Evolutionary conservation across 2,888 invertebrate species (phyloP), one percentile per base, ranked within the genome.

Genomic region (Tetragonisca angustula): DNA sequence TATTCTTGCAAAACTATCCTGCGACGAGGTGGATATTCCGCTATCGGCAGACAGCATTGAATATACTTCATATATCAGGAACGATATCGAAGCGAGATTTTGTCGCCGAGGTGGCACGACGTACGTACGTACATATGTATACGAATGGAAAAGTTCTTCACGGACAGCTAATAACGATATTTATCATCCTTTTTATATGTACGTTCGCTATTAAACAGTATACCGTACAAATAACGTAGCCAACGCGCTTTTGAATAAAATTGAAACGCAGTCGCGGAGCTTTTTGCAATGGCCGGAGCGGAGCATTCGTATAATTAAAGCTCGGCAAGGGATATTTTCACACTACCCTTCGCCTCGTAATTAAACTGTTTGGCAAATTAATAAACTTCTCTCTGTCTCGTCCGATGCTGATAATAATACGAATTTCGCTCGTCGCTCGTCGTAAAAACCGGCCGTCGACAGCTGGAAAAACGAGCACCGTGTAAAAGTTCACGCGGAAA

Each of bases 311-410:
- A 68, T 71, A 84, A 78, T 83, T 76, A 74, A 68, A 79, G 17
- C 52, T 13, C 27, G 43, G 56, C 50, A 50, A n/a, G 75, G 43
- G 67, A 61, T 50, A 56, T 71, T 56, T 50, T 9, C 27, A 56
- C 27, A 43, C 76, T n/a, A 6, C 76, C 52, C 59, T 62, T 27
- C 49, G 59, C 43, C 32, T 13, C 21, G 54, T 84, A 76, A 77
- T 77, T 77, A 73, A 70, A 70, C 52, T 49, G 32, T 62, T 76
- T 64, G 73, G 50, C 72, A 81, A 79, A 87, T 69, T 77, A 65
- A 71, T 76, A 77, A 70, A 79, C 71, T 59, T 71, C n/a, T 43
- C 36, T 54, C n/a, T 49, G 49, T 4, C 19, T 21, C 24, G 73
- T 62, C 64, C 43, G 3, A 49, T n/a, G 21, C 36, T 62, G 65